A percentile compares a stretch with the other conserved stretches of the same genome.
phyloP scores from a whole-genome alignment of 2,113 vertebrate genomes.

The Apistogramma diplotaenia region DNA sequence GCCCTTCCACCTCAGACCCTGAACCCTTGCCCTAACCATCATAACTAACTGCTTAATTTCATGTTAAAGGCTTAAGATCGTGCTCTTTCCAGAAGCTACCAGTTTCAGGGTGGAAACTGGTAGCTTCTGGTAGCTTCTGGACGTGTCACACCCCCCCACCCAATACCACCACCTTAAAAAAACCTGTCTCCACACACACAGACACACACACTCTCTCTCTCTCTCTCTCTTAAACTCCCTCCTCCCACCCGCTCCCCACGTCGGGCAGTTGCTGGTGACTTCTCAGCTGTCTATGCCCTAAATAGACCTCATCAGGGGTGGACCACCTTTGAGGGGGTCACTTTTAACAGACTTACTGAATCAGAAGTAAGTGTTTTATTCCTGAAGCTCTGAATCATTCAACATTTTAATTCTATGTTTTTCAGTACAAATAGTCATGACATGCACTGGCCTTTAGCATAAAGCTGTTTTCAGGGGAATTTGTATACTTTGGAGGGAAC shows the following conservation, averaged over 20 bases:
- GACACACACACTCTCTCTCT: not conserved
- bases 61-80: slow-evolving; percentile 1
- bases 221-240: slow-evolving; percentile 9
- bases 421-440: not conserved
- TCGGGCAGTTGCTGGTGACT: slow-evolving; percentile 73
- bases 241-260: slow-evolving; percentile 23
- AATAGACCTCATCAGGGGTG: slow-evolving; percentile 75
- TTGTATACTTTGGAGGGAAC: not conserved
- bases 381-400: not conserved
- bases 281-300: slow-evolving; percentile 81
- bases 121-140: too few species aligned
- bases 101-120: too few species aligned
- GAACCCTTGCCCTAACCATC: not conserved
- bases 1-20: not conserved
- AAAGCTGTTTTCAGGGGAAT: not conserved
- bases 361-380: not conserved
- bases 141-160: slow-evolving; percentile 54
- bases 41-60: not conserved
- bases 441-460: not conserved
- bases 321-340: slow-evolving; percentile 60
- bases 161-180: too few species aligned
- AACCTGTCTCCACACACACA: not conserved
- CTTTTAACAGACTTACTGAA: not conserved
- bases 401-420: not conserved
- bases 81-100: slow-evolving; percentile 76